phyloP scores from a whole-genome alignment of 2,888 invertebrate species.

The Synergus itoensis region DNA sequence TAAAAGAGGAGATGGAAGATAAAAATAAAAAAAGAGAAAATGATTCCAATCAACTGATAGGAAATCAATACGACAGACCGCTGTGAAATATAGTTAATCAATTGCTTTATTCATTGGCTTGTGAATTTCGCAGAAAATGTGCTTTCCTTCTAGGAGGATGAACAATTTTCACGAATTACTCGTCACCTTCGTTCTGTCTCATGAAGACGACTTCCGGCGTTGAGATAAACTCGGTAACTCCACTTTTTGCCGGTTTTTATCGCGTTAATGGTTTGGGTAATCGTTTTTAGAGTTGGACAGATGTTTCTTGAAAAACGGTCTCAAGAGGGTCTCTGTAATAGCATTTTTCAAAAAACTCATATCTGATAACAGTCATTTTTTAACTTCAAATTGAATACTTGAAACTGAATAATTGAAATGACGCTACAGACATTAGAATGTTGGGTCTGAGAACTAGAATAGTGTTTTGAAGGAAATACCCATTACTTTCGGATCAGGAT shows the following conservation, averaged over 20 bases:
- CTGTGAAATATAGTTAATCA: slow-evolving; percentile 12
- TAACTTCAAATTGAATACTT: no score
- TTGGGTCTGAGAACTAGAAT: no score
- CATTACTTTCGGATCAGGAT: not conserved
- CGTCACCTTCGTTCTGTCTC: not conserved
- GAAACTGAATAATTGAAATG: no score
- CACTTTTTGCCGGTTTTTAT: not conserved
- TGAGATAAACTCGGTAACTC: not conserved
- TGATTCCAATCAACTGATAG: not conserved
- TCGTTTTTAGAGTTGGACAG: not conserved
- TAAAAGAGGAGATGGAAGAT: not conserved
- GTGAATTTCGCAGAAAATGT: slow-evolving; percentile 30
- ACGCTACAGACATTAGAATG: no score
- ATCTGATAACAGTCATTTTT: no score
- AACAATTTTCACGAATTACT: slow-evolving; percentile 31
- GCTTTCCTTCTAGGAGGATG: slow-evolving; percentile 11
- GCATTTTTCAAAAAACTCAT: not conserved
- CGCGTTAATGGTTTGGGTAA: not conserved
- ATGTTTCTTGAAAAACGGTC: not conserved
- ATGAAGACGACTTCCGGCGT: not conserved
- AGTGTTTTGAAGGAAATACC: no score
- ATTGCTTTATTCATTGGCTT: slow-evolving; percentile 17
- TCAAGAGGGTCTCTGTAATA: not conserved
- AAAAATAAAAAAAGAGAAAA: not conserved
- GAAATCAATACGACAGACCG: not conserved